Evolutionary conservation across 2,888 invertebrate species (phyloP).

Genomic region (Sesia bembeciformis): DNA sequence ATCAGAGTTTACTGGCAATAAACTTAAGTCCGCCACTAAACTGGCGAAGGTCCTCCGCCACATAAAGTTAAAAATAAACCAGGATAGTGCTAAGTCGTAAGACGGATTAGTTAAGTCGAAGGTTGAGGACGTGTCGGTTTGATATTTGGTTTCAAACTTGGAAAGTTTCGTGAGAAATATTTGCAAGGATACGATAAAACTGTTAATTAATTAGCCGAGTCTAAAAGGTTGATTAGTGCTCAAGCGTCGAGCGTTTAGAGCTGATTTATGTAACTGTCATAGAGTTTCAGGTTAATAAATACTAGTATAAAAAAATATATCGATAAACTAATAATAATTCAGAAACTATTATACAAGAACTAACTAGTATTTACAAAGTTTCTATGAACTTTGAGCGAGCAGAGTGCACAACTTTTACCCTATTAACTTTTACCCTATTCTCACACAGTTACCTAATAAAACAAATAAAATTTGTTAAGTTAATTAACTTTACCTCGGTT

Average conservation of each 20-base stretch:
- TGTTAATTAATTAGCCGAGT: no score
- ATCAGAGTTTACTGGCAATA: slow-evolving; percentile 22
- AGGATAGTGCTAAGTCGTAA: slow-evolving; percentile 2
- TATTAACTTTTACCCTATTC: background rate
- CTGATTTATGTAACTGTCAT: no score
- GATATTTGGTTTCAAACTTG: background rate
- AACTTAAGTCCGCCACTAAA: slow-evolving; percentile 12
- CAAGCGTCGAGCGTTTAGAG: no score
- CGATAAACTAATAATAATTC: background rate
- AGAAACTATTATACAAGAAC: background rate
- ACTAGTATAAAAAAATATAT: no score
- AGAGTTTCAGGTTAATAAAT: no score
- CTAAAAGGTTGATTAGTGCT: no score
- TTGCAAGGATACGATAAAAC: no score
- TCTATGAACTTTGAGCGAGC: background rate
- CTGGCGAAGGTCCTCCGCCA: background rate
- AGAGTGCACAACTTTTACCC: background rate
- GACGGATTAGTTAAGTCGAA: slow-evolving; percentile 1
- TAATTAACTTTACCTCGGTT: no score
- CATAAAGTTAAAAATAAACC: slow-evolving; percentile 2
- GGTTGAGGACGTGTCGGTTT: background rate
- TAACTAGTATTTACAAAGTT: background rate
- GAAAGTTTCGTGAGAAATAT: no score
- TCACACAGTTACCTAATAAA: no score
- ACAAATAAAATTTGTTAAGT: no score